phyloP scores from a whole-genome alignment of 2,797 vertebrate genomes.

The Cynodonichthys magdalenae region DNA sequence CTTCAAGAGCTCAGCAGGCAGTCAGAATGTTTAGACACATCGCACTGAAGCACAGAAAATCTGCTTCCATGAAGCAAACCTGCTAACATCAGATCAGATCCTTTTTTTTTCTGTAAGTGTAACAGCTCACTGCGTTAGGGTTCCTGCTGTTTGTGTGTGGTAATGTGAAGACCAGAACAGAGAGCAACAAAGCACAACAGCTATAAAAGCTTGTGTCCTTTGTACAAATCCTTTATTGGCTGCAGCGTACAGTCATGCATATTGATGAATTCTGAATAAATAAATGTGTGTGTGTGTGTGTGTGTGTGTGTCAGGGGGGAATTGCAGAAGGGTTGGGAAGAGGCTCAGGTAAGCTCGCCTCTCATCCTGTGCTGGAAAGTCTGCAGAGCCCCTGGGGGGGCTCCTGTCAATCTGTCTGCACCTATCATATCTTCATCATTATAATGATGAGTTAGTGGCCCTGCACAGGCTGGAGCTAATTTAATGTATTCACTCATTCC shows the following conservation, averaged over 20 bases:
- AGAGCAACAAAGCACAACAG: background rate
- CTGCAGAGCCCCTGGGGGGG: slow-evolving; percentile 19
- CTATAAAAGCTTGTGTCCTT: slow-evolving; percentile 6
- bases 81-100: slow-evolving; percentile 23
- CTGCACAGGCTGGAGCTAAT: slow-evolving; percentile 11
- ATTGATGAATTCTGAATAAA: slow-evolving; percentile 12
- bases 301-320: slow-evolving; percentile 6
- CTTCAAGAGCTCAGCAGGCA: slow-evolving; percentile 20
- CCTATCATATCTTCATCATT: slow-evolving; percentile 38
- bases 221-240: slow-evolving; percentile 8
- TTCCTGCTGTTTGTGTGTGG: slow-evolving; percentile 34
- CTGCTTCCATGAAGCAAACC: slow-evolving; percentile 25
- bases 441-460: slow-evolving; percentile 34
- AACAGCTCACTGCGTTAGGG: slow-evolving; percentile 16
- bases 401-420: slow-evolving; percentile 44
- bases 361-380: slow-evolving; percentile 27
- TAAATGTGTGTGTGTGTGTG: too few species aligned
- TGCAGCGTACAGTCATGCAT: slow-evolving; percentile 19
- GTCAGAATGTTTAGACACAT: slow-evolving; percentile 37
- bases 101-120: slow-evolving; percentile 20
- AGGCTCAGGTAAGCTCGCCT: slow-evolving; percentile 25
- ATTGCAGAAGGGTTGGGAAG: background rate
- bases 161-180: background rate
- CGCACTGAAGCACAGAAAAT: slow-evolving; percentile 33
- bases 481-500: slow-evolving; percentile 20